A percentile compares a stretch with the other conserved stretches of the same genome.
phyloP scores from a whole-genome alignment of 2,797 vertebrate genomes.

The Aviceda cuculoides region DNA sequence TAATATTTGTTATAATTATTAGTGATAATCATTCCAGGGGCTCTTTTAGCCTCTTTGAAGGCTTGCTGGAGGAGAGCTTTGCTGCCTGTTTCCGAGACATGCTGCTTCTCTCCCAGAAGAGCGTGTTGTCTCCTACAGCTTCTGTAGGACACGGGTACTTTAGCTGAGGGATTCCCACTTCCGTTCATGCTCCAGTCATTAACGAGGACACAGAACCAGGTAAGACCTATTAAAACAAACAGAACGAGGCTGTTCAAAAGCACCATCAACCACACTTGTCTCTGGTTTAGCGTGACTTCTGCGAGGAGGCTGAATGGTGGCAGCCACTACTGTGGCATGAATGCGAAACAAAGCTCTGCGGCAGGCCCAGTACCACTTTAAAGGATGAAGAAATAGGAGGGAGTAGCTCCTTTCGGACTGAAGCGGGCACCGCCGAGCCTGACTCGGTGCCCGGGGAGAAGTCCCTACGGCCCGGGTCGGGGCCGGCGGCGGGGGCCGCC shows the following conservation, averaged over 20 bases:
- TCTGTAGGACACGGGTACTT: not conserved
- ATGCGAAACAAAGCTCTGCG: not conserved
- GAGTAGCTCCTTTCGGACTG: not conserved
- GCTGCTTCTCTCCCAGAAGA: not conserved
- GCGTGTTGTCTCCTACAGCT: not conserved
- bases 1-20: not conserved
- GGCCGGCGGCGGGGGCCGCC: not conserved
- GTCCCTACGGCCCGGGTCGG: accelerated
- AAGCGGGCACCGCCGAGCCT: not conserved
- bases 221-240: not conserved
- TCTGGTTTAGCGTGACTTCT: not conserved
- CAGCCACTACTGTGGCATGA: not conserved
- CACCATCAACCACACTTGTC: no score
- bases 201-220: not conserved
- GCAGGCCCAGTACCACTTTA: no score
- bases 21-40: not conserved
- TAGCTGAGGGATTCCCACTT: not conserved
- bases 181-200: not conserved
- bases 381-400: not conserved
- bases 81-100: not conserved
- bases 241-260: not conserved
- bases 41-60: not conserved
- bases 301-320: no score
- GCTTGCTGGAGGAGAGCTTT: not conserved
- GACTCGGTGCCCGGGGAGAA: not conserved